These are phyloP conservation scores for Glossosoma conforme DNA, from an alignment of 1,140 invertebrate genomes.

Conservation along the genomic window DNA sequence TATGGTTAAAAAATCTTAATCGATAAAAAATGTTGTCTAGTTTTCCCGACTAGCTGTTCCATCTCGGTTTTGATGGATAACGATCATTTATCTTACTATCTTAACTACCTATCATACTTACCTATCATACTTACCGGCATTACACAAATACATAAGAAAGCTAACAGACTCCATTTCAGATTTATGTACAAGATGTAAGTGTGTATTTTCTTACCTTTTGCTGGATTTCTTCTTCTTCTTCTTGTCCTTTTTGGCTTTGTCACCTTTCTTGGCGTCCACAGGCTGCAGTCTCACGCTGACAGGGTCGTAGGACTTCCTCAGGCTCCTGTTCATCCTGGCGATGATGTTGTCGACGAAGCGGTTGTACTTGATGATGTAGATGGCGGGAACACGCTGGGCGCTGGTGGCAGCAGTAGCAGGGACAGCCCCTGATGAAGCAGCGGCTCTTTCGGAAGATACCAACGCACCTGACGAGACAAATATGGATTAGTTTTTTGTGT, in stretches of 20 bases:
- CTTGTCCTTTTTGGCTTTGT: slow-evolving; percentile 46
- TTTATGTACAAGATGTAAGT: too few species aligned
- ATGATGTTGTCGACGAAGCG: slow-evolving; percentile 76
- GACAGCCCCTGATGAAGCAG: slow-evolving; percentile 8
- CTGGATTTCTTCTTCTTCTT: slow-evolving; percentile 15
- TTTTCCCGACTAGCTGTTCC: neutral
- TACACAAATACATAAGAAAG: too few species aligned
- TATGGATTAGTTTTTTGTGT: slow-evolving; percentile 1
- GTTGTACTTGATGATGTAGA: slow-evolving; percentile 75
- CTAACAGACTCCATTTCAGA: too few species aligned
- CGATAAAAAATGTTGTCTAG: neutral
- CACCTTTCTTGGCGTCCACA: slow-evolving; percentile 48
- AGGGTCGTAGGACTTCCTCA: slow-evolving; percentile 72
- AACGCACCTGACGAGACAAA: slow-evolving; percentile 31
- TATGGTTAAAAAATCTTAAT: too few species aligned
- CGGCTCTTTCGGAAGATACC: too few species aligned
- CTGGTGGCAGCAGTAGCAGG: too few species aligned
- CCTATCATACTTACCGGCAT: too few species aligned
- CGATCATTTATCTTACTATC: too few species aligned
- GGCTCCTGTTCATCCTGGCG: slow-evolving; percentile 69
- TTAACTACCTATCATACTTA: too few species aligned
- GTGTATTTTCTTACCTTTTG: too few species aligned
- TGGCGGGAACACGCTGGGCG: slow-evolving; percentile 50
- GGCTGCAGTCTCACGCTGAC: slow-evolving; percentile 73
- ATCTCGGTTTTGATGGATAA: neutral